Conservation (phyloP, 2,888 invertebrate genomes). For the Philopedon plagiatum region DNA sequence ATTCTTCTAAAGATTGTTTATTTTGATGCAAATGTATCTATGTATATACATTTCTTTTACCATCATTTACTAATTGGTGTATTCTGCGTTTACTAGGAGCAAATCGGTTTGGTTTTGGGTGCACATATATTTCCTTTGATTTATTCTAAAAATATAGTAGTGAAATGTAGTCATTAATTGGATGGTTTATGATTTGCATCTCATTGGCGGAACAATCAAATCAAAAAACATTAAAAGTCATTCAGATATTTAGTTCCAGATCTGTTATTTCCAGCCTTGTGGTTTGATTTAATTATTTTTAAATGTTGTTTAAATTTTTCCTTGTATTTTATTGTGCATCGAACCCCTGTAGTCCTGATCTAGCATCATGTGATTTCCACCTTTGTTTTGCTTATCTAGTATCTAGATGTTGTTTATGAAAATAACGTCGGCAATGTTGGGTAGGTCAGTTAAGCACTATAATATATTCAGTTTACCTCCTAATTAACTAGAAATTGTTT, state of each 20-base stretch:
- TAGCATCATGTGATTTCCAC: too few relatives aligned
- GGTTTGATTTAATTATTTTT: too few relatives aligned
- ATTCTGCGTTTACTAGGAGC: slow-evolving; percentile 3
- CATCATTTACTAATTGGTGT: slow-evolving; percentile 3
- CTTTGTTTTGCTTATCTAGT: too few relatives aligned
- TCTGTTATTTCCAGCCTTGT: too few relatives aligned
- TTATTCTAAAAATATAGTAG: slow-evolving; percentile 16
- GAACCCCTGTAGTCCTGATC: too few relatives aligned
- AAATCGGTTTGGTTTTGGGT: slow-evolving; percentile 2
- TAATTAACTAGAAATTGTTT: neutral
- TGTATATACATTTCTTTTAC: neutral
- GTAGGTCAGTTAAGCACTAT: neutral
- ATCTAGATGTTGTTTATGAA: neutral
- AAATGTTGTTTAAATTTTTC: too few relatives aligned
- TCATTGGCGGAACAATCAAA: neutral
- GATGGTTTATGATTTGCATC: neutral
- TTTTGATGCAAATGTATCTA: neutral
- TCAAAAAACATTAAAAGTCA: neutral
- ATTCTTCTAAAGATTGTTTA: neutral
- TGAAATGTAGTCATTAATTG: slow-evolving; percentile 13
- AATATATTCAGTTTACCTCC: neutral
- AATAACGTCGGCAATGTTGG: neutral
- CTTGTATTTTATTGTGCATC: too few relatives aligned
- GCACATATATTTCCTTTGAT: slow-evolving; percentile 14
- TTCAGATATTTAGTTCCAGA: neutral